Conservation (phyloP, 2,888 invertebrate species). For the Parochlus steinenii region DNA sequence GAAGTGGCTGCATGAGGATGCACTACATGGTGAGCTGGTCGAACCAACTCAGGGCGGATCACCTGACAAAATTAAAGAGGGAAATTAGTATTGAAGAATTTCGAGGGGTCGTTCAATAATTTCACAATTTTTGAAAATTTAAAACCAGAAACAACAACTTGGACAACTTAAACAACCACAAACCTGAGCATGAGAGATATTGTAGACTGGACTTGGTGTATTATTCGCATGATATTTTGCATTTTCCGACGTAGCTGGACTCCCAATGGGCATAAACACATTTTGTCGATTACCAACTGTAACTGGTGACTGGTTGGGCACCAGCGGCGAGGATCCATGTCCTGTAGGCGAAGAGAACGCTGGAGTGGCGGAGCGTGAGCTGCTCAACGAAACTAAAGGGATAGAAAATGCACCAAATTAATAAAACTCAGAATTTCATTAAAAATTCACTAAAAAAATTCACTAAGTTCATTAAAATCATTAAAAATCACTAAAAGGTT, state of each 20-base stretch:
- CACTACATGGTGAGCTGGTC: constrained; percentile 15
- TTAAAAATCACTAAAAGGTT: neutral
- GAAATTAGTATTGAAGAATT: no score
- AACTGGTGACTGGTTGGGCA: constrained; percentile 45
- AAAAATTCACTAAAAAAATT: constrained; percentile 11
- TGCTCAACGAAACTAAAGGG: constrained; percentile 69
- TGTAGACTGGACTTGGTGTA: constrained; percentile 28
- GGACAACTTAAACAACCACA: no score
- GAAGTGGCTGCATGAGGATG: neutral
- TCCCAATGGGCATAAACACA: constrained; percentile 82
- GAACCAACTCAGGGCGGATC: constrained; percentile 23
- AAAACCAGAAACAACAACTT: no score
- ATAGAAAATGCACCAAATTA: constrained; percentile 13
- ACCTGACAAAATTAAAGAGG: constrained; percentile 14
- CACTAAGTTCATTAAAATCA: constrained; percentile 1
- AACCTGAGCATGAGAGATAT: constrained; percentile 23
- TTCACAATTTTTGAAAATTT: no score
- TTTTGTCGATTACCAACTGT: constrained; percentile 63
- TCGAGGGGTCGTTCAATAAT: no score
- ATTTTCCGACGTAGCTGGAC: constrained; percentile 28
- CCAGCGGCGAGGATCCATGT: constrained; percentile 48
- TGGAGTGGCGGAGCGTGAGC: constrained; percentile 84
- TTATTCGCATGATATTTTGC: constrained; percentile 27
- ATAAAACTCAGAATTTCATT: constrained; percentile 11
- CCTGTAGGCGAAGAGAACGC: constrained; percentile 67